These are phyloP conservation scores for Imbricaverruca yamaguchii DNA, from an alignment of 2,888 invertebrate species.

Conservation along the genomic window DNA sequence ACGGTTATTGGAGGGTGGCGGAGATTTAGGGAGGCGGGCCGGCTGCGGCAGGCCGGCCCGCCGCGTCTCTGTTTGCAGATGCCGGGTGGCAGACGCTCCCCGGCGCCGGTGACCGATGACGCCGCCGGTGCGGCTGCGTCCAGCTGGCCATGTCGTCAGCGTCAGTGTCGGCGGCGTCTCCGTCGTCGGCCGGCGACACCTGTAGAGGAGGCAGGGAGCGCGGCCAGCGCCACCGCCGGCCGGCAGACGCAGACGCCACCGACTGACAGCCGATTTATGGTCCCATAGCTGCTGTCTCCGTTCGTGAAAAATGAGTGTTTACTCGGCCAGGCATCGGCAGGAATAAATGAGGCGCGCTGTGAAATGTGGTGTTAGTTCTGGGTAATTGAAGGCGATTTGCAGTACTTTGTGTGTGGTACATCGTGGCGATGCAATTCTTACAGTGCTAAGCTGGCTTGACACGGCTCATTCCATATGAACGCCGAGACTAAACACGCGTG, in stretches of 20 bases:
- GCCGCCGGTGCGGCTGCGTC: not conserved
- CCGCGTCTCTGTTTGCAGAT: not conserved
- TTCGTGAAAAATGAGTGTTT: not conserved
- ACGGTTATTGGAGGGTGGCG: not conserved
- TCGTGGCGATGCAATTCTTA: not conserved
- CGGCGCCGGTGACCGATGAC: not conserved
- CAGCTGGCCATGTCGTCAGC: conserved; percentile 10
- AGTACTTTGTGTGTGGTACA: not conserved
- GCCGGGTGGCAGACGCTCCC: not conserved
- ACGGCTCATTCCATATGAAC: not conserved
- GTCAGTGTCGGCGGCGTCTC: not conserved
- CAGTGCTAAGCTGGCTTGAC: not conserved
- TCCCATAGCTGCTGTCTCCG: not conserved
- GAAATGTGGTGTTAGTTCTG: conserved; percentile 19
- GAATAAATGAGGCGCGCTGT: not conserved
- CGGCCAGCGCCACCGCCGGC: not conserved
- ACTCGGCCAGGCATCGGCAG: not conserved
- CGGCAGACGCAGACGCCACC: not conserved
- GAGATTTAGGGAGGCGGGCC: not conserved
- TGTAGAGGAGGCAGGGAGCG: not conserved
- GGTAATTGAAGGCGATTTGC: conserved; percentile 17
- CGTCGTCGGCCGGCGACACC: conserved; percentile 1
- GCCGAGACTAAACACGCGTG: not conserved
- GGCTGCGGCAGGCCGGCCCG: not conserved
- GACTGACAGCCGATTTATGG: not conserved